These are phyloP conservation scores for Daubentonia madagascariensis DNA, from an alignment of 2,113 vertebrate species.

Conservation along the genomic window DNA sequence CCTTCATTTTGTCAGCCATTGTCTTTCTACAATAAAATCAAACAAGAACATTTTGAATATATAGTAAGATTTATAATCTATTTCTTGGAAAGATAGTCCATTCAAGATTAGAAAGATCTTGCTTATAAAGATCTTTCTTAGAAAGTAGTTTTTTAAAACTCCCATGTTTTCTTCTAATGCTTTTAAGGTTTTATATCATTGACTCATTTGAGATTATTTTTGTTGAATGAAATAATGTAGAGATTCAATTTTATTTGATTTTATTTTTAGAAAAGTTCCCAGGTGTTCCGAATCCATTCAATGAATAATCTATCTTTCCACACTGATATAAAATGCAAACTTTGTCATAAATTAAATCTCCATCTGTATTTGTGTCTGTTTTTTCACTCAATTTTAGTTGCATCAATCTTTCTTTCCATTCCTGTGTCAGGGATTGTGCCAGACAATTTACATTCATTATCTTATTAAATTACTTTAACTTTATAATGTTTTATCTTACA, in stretches of 20 bases:
- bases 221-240: neutral
- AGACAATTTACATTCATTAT: constrained; percentile 59
- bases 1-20: neutral
- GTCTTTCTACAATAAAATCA: neutral
- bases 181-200: constrained; percentile 2
- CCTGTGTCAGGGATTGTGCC: constrained; percentile 1
- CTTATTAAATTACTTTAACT: constrained; percentile 34
- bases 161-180: neutral
- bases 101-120: neutral
- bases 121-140: neutral
- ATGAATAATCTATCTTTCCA: neutral
- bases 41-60: neutral
- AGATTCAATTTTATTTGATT: neutral
- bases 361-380: constrained; percentile 47
- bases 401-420: constrained; percentile 43
- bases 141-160: neutral
- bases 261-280: neutral
- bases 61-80: neutral
- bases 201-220: neutral
- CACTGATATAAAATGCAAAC: constrained; percentile 26
- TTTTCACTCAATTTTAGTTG: neutral
- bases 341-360: constrained; percentile 24
- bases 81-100: neutral
- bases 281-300: neutral
- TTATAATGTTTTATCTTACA: constrained; percentile 15